Evolutionary conservation across 2,113 vertebrate species (phyloP).

Genomic region (Aspidoscelis tigris): DNA sequence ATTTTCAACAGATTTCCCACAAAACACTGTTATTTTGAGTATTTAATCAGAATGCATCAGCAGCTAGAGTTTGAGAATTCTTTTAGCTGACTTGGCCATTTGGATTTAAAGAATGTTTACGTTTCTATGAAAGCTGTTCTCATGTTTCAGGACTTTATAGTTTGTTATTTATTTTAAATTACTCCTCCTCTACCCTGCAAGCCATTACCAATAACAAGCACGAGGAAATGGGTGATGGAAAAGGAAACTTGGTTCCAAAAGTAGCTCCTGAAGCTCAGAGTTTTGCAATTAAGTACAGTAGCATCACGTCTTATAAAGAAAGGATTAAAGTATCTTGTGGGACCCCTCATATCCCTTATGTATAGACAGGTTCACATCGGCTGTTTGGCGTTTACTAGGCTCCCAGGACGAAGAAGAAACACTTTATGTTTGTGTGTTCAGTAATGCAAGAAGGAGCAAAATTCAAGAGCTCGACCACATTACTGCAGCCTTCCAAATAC

Average conservation of each 20-base stretch:
- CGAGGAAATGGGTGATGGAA: not conserved
- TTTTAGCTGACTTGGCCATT: constrained; percentile 25
- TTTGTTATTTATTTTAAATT: constrained; percentile 26
- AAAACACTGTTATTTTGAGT: constrained; percentile 6
- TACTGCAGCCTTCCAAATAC: too few species aligned
- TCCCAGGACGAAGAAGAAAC: too few species aligned
- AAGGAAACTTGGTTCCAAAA: not conserved
- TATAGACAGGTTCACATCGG: too few species aligned
- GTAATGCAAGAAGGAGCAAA: too few species aligned
- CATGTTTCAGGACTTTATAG: not conserved
- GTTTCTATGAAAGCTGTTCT: not conserved
- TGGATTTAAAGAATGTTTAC: constrained; percentile 11
- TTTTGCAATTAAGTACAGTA: not conserved
- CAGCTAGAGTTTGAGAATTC: constrained; percentile 15
- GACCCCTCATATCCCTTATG: too few species aligned
- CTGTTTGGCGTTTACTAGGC: too few species aligned
- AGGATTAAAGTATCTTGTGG: too few species aligned
- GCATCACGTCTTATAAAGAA: not conserved
- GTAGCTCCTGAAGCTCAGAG: not conserved
- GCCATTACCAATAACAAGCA: not conserved
- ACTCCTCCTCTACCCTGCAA: not conserved
- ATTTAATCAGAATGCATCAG: not conserved
- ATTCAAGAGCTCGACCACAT: too few species aligned
- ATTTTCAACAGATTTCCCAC: constrained; percentile 13
- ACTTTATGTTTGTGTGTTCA: too few species aligned